Evolutionary conservation across 2,797 vertebrate genomes (phyloP), one percentile per base, ranked within the genome.

Genomic region (Bovichtus variegatus): DNA sequence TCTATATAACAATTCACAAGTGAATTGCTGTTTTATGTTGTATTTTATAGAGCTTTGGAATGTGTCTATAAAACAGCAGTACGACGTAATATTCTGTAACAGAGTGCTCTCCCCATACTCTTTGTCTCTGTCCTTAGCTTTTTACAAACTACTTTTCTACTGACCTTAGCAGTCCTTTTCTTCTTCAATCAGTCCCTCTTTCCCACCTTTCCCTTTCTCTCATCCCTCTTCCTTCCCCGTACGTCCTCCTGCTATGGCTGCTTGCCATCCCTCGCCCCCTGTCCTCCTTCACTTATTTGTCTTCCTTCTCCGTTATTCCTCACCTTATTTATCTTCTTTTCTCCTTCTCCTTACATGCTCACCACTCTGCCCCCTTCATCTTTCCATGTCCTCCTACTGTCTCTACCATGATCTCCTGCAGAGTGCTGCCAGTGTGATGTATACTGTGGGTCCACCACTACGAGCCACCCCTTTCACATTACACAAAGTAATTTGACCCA

Each of bases 131-230:
- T 60, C 53, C 16, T 61, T 16, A 23, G 7, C 53, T 46, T 51
- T 71, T 61, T 16, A n/a, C n/a, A 34, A 66, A 72, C 43, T 5
- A 46, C 68, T 58, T 81, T 80, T 72, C 36, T 13, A 3, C 80
- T 63, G 77, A 89, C 72, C 70, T 76, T 80, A 76, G 47, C 79
- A 44, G 67, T 74, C 25, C 36, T n/a, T 8, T n/a, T 75, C 38
- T 61, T 83, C 74, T 80, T 79, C 54, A 62, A 53, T 76, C 59
- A 66, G 9, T 36, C 44, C 7, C n/a, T n/a, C 31, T 34, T 61
- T 36, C 31, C 16, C 58, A 47, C 49, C 29, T 43, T 63, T 36
- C 62, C n/a, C 54, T 40, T 40, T 34, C 21, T 54, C 54, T 71
- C 61, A 63, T 78, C 46, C 44, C n/a, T 62, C 49, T 9, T 74